Conservation (phyloP, 2,113 vertebrate species). For the Nymphicus hollandicus region DNA sequence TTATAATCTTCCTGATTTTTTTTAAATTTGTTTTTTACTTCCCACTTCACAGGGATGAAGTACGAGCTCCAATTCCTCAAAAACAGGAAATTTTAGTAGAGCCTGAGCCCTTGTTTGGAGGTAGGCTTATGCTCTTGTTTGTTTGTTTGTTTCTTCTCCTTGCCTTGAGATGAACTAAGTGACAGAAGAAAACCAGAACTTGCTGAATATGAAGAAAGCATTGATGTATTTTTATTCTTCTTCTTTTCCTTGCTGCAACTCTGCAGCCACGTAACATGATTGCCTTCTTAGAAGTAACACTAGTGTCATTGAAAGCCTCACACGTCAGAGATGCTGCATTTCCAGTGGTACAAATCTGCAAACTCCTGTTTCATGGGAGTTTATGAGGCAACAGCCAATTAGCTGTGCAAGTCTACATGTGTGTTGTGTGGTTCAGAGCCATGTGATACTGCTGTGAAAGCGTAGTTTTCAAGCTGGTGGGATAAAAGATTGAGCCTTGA, state of each 20-base stretch:
- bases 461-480: background rate
- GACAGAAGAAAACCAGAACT: background rate
- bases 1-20: background rate
- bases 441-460: background rate
- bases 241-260: background rate
- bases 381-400: background rate
- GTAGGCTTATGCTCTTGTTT: slow-evolving; percentile 70
- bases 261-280: background rate
- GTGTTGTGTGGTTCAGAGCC: background rate
- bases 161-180: background rate
- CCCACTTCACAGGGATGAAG: slow-evolving; percentile 83
- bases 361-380: background rate
- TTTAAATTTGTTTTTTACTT: background rate
- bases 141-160: background rate
- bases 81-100: slow-evolving; percentile 99
- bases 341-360: background rate
- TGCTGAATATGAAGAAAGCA: background rate
- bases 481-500: background rate
- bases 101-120: slow-evolving; percentile 96
- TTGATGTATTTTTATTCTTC: background rate
- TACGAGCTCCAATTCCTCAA: slow-evolving; percentile 97
- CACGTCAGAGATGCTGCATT: background rate
- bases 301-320: background rate
- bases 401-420: background rate
- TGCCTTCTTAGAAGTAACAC: background rate